Evolutionary conservation across 2,888 invertebrate genomes (phyloP), one percentile per base, ranked within the genome.

Genomic region (Drosophila yooni): DNA sequence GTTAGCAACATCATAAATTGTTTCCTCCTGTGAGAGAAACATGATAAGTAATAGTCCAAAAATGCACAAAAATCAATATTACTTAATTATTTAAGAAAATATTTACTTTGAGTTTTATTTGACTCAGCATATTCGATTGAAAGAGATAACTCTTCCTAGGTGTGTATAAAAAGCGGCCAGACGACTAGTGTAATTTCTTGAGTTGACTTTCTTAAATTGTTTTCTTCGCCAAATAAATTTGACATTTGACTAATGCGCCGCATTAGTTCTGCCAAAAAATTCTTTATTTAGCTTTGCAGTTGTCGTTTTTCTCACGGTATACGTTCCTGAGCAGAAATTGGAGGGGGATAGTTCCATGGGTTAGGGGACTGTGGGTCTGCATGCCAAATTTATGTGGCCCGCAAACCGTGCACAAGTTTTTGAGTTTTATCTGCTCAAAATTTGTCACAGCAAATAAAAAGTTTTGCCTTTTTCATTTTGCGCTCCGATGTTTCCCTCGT

Each of bases 361-460:
- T 38, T n/a, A 8, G 48, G n/a, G n/a, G 36, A 54, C 50, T 46
- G 46, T 70, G 31, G 60, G 46, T 70, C 72, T 73, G 81, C 74
- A 75, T 81, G 70, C 65, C 52, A 66, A 85, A 76, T 83, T 85
- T 81, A 76, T 81, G 73, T 81, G 79, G 69, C 69, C 75, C 82
- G 73, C 69, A 87, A 78, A 56, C 72, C 68, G 52, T 46, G 76
- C 75, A 61, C 63, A 88, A 88, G 81, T 83, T 88, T 79, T 74
- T 65, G 63, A 79, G 86, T 76, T 83, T 87, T 88, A 88, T 87
- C 88, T 81, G 79, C 76, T 74, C 71, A 83, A 86, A 87, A 87
- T 87, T 87, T 87, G 87, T 87, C 88, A 88, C 87, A 87, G 84
- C 84, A 87, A 84, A 84, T 87, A 87, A 82, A 88, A 87, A 86